Evolutionary conservation across 2,888 invertebrate genomes (phyloP).

Genomic region (Subacronicta megacephala): DNA sequence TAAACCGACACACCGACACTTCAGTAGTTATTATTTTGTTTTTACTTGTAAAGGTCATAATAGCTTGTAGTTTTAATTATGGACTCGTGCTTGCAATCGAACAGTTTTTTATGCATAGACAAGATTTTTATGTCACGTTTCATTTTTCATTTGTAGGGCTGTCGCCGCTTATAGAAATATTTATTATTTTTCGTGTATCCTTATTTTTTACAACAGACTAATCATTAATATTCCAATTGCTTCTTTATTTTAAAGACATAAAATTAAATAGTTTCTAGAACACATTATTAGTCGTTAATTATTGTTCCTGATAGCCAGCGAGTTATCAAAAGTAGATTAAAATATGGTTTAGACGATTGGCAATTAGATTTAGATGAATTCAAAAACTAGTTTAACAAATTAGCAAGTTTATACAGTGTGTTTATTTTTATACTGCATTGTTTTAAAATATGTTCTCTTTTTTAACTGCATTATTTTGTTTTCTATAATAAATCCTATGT

Average conservation of each 20-base stretch:
- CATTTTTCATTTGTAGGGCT: too few species aligned
- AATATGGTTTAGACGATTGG: slow-evolving; percentile 6
- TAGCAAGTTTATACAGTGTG: too few species aligned
- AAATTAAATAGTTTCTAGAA: slow-evolving; percentile 22
- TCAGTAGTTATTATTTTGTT: slow-evolving; percentile 10
- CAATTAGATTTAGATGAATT: slow-evolving; percentile 7
- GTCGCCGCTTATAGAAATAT: too few species aligned
- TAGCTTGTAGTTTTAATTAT: slow-evolving; percentile 6
- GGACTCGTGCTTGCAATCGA: background rate
- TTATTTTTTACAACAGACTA: too few species aligned
- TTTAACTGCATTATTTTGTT: too few species aligned
- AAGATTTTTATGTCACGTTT: background rate
- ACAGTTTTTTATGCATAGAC: background rate
- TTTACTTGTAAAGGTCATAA: slow-evolving; percentile 1
- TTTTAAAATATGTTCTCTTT: too few species aligned
- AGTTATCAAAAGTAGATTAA: slow-evolving; percentile 18
- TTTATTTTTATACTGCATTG: too few species aligned
- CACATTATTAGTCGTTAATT: slow-evolving; percentile 15
- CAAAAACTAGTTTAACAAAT: too few species aligned
- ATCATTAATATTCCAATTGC: too few species aligned
- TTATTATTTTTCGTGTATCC: too few species aligned
- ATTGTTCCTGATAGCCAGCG: slow-evolving; percentile 20
- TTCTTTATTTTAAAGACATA: slow-evolving; percentile 9
- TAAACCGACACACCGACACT: slow-evolving; percentile 64
- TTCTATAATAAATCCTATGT: too few species aligned